Evolutionary conservation across 2,888 invertebrate species (phyloP).

Genomic region (Eupithecia pulchellata): DNA sequence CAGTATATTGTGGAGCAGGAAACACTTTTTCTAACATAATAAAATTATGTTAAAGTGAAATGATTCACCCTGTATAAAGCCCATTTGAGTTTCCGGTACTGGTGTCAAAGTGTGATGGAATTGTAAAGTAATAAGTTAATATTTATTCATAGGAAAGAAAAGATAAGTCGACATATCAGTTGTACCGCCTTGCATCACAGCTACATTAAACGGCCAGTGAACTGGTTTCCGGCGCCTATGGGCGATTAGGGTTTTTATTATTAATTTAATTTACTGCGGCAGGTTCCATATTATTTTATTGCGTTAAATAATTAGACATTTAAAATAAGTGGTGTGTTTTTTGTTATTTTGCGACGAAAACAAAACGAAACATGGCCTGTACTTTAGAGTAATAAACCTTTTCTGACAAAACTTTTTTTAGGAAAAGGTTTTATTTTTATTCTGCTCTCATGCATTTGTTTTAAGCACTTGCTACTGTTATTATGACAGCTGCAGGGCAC

Average conservation of each 20-base stretch:
- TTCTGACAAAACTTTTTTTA: no score
- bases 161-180: conserved; percentile 47
- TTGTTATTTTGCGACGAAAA: no score
- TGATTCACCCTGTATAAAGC: not conserved
- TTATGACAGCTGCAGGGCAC: conserved; percentile 76
- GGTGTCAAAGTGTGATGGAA: conserved; percentile 12
- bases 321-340: not conserved
- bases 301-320: not conserved
- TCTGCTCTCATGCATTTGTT: not conserved
- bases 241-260: conserved; percentile 11
- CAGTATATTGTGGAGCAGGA: not conserved
- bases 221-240: conserved; percentile 60
- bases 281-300: not conserved
- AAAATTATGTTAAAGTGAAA: not conserved
- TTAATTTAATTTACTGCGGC: not conserved
- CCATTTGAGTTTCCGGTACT: not conserved
- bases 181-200: conserved; percentile 59
- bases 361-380: no score
- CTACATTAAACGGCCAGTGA: conserved; percentile 70
- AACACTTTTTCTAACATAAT: not conserved
- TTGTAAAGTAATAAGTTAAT: not conserved
- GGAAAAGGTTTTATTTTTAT: not conserved
- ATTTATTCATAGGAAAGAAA: conserved; percentile 26
- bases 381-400: no score
- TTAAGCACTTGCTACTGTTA: conserved; percentile 39